These are phyloP conservation scores for Dicentrarchus labrax DNA, from an alignment of 2,113 vertebrate genomes.

Conservation along the genomic window DNA sequence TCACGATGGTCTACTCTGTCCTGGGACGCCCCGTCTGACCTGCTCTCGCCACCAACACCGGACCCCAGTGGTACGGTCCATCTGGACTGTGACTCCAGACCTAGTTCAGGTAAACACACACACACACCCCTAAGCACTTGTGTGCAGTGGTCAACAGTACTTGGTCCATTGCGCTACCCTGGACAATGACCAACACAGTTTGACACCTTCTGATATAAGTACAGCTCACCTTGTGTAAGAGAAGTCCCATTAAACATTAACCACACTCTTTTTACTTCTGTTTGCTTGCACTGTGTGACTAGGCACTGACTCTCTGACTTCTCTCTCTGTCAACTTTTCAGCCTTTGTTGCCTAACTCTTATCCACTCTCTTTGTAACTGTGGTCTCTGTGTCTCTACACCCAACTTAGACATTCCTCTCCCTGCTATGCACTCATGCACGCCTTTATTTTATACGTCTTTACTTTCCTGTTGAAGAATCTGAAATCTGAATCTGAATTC, in stretches of 20 bases:
- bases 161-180: conserved; percentile 23
- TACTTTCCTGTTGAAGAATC: not conserved
- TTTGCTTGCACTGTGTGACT: conserved; percentile 69
- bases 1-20: conserved; percentile 83
- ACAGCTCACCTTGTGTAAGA: conserved; percentile 50
- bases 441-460: not conserved
- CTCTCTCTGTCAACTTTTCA: conserved; percentile 28
- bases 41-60: conserved; percentile 82
- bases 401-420: conserved; percentile 25
- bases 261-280: conserved; percentile 54
- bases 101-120: conserved; percentile 83
- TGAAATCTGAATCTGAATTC: not conserved
- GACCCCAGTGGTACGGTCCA: conserved; percentile 68
- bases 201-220: conserved; percentile 34
- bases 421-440: not conserved
- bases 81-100: conserved; percentile 84
- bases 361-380: conserved; percentile 35
- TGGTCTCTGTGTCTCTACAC: conserved; percentile 14
- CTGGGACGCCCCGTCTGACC: conserved; percentile 83
- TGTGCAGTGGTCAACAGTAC: not conserved
- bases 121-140: not conserved
- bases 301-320: conserved; percentile 43
- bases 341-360: conserved; percentile 52
- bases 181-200: conserved; percentile 27
- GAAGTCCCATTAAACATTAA: conserved; percentile 78